Evolutionary conservation across 1,140 invertebrate species (phyloP).

Genomic region (Drosophila ananassae): DNA sequence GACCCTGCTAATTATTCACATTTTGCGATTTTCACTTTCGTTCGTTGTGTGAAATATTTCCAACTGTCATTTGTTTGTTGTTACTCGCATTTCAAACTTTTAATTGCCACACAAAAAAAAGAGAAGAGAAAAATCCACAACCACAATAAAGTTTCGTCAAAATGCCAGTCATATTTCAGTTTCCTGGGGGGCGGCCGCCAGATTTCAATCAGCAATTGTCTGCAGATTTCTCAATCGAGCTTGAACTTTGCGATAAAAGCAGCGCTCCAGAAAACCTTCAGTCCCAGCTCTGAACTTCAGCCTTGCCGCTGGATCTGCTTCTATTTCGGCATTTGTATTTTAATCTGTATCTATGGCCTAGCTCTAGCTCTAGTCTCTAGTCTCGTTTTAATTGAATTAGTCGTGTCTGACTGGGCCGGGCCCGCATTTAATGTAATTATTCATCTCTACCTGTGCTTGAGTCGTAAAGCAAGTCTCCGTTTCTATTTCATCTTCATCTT

Average conservation of each 20-base stretch:
- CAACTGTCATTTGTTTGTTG: constrained; percentile 77
- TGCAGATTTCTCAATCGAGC: constrained; percentile 62
- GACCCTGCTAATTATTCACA: constrained; percentile 77
- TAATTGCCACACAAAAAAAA: constrained; percentile 60
- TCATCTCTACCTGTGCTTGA: constrained; percentile 32
- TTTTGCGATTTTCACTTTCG: constrained; percentile 79
- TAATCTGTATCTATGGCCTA: constrained; percentile 6
- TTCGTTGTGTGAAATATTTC: constrained; percentile 74
- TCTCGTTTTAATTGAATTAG: constrained; percentile 65
- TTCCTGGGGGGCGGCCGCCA: constrained; percentile 52
- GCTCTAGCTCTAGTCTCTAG: constrained; percentile 18
- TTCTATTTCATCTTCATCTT: constrained; percentile 19
- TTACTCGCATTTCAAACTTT: constrained; percentile 77
- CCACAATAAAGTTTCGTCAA: constrained; percentile 71
- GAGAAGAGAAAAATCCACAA: constrained; percentile 26
- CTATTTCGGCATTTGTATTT: constrained; percentile 8
- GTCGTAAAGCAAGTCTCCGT: constrained; percentile 50
- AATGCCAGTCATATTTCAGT: constrained; percentile 78
- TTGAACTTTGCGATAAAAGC: constrained; percentile 46
- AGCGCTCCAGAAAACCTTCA: constrained; percentile 35
- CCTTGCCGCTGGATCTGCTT: background rate
- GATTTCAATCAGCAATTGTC: constrained; percentile 64
- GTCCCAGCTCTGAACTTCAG: background rate
- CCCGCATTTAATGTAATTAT: constrained; percentile 41
- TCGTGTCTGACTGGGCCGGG: constrained; percentile 34